These are phyloP conservation scores for Alcis repandata DNA, from an alignment of 2,888 invertebrate genomes.

Conservation along the genomic window DNA sequence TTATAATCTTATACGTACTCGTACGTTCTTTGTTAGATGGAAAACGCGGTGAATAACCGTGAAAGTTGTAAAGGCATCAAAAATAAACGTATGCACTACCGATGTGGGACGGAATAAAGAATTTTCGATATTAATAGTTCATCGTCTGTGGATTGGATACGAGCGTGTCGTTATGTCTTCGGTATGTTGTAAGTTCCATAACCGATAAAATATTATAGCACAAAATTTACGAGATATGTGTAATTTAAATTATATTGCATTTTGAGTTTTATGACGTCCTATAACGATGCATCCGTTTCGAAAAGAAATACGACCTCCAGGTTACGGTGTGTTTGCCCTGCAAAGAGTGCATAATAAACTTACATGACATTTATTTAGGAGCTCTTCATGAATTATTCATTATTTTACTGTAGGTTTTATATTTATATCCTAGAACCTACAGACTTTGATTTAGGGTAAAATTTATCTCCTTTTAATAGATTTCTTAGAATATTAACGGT, in stretches of 20 bases:
- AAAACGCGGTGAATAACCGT: constrained; percentile 7
- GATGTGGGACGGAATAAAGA: constrained; percentile 21
- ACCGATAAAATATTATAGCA: constrained; percentile 51
- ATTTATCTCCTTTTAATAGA: too few species aligned
- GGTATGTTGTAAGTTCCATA: constrained; percentile 44
- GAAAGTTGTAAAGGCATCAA: constrained; percentile 14
- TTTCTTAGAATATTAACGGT: too few species aligned
- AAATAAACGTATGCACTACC: constrained; percentile 4
- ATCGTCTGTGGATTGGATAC: constrained; percentile 25
- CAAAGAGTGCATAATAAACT: constrained; percentile 29
- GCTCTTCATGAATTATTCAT: constrained; percentile 20
- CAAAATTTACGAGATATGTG: constrained; percentile 51
- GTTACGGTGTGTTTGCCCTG: constrained; percentile 30
- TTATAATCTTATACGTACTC: constrained; percentile 51
- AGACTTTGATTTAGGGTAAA: neutral
- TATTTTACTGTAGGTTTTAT: constrained; percentile 10
- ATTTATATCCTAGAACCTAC: neutral
- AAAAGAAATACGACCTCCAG: constrained; percentile 48
- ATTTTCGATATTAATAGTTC: constrained; percentile 28
- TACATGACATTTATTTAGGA: constrained; percentile 22
- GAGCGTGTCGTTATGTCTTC: constrained; percentile 26
- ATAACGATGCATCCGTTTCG: constrained; percentile 52
- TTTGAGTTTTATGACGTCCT: constrained; percentile 50
- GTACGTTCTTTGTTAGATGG: constrained; percentile 29
- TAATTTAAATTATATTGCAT: constrained; percentile 53